These are phyloP conservation scores for Atethmia centrago DNA, from an alignment of 2,888 invertebrate species.

Conservation along the genomic window DNA sequence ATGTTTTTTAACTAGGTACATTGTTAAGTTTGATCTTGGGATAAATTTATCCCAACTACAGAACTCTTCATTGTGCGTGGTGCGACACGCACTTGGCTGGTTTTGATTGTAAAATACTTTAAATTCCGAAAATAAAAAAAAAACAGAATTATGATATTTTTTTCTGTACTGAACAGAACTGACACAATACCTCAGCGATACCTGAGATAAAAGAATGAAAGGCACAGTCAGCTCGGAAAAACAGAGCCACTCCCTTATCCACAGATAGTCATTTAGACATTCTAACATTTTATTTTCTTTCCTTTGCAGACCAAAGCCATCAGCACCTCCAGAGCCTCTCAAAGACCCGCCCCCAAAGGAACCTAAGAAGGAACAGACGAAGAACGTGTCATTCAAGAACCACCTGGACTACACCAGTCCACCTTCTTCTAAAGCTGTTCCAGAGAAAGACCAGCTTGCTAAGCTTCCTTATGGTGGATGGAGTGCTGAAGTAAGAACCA, in stretches of 20 bases:
- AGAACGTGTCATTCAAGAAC: constrained; percentile 89
- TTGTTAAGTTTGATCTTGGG: too few relatives aligned
- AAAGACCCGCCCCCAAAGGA: constrained; percentile 82
- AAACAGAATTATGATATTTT: not conserved
- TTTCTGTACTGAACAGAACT: not conserved
- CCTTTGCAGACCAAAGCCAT: constrained; percentile 78
- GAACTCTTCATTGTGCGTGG: too few relatives aligned
- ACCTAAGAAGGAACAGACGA: constrained; percentile 86
- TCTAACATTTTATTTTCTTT: not conserved
- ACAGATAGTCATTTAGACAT: too few relatives aligned
- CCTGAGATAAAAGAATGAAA: not conserved
- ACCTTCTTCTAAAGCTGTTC: constrained; percentile 84
- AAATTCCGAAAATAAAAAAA: not conserved
- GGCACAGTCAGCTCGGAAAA: not conserved
- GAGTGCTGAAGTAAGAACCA: constrained; percentile 80
- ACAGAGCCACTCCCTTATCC: too few relatives aligned
- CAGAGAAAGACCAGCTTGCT: constrained; percentile 88
- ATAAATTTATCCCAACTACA: too few relatives aligned
- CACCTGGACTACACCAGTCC: constrained; percentile 88
- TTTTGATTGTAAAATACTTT: too few relatives aligned
- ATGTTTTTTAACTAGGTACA: too few relatives aligned
- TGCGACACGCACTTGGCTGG: too few relatives aligned
- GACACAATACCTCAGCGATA: not conserved
- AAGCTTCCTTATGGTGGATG: constrained; percentile 89
- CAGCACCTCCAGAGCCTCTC: constrained; percentile 82